These are phyloP conservation scores for Nothocercus julius DNA, from an alignment of 2,113 vertebrate species.

Conservation along the genomic window DNA sequence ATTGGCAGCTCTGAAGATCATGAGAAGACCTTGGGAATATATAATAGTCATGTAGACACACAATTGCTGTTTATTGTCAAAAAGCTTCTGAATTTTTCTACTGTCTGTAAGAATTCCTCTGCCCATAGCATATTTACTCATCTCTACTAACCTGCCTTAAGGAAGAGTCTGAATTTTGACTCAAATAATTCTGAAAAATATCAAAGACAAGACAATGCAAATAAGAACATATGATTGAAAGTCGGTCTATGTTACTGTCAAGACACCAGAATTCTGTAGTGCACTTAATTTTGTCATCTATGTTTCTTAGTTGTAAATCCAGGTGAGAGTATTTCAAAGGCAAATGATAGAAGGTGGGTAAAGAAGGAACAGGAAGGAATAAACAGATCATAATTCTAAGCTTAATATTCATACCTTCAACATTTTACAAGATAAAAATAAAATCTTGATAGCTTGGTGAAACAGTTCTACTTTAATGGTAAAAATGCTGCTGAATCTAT, in stretches of 20 bases:
- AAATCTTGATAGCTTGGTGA: neutral
- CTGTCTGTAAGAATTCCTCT: neutral
- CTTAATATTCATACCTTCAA: neutral
- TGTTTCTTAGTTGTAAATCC: neutral
- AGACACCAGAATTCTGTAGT: neutral
- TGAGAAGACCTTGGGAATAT: neutral
- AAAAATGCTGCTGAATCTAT: neutral
- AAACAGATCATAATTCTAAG: neutral
- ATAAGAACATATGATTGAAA: neutral
- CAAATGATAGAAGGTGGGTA: neutral
- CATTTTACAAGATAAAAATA: neutral
- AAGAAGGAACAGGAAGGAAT: neutral
- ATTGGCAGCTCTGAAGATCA: slow-evolving; percentile 8
- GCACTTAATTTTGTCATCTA: neutral
- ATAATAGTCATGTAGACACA: slow-evolving; percentile 7
- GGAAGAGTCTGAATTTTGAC: neutral
- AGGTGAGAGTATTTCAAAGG: neutral
- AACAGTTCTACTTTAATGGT: neutral
- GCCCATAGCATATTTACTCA: neutral
- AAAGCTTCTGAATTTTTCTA: slow-evolving; percentile 7
- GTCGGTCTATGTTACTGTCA: neutral
- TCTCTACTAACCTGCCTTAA: neutral
- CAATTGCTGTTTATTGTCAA: slow-evolving; percentile 20
- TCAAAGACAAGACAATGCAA: neutral
- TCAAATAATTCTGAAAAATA: neutral